These are phyloP conservation scores for Hirundo rustica DNA, from an alignment of 2,797 vertebrate genomes.

Conservation along the genomic window DNA sequence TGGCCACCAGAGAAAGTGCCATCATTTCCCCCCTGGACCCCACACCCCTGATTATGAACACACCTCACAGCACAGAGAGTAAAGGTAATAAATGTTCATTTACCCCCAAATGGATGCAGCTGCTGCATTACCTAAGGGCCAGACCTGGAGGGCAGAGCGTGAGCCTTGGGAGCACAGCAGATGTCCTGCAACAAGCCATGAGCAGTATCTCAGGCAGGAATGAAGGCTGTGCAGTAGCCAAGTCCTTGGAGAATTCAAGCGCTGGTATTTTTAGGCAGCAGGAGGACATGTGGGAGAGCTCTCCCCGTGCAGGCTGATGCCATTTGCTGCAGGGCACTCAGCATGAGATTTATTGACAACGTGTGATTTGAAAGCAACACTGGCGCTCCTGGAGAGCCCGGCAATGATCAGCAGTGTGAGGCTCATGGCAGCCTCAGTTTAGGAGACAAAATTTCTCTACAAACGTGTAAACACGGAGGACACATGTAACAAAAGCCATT, in stretches of 20 bases:
- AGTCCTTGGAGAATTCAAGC: slow-evolving; percentile 16
- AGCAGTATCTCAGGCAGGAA: neutral
- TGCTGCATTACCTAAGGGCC: neutral
- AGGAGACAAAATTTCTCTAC: neutral
- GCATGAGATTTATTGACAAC: neutral
- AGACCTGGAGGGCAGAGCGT: neutral
- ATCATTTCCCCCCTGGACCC: neutral
- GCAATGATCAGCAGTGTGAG: neutral
- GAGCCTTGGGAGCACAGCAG: neutral
- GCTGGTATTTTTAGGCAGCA: slow-evolving; percentile 33
- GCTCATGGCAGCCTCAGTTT: neutral
- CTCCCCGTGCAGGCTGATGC: slow-evolving; percentile 30
- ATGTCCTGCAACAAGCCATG: neutral
- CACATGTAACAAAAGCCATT: neutral
- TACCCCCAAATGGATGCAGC: rapidly evolving
- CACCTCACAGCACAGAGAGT: rapidly evolving
- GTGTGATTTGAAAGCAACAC: slow-evolving; percentile 14
- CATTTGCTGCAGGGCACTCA: slow-evolving; percentile 49
- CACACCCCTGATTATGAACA: neutral
- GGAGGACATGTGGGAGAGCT: slow-evolving; percentile 44
- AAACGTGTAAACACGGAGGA: neutral
- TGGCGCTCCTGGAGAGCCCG: neutral
- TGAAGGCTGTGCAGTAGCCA: slow-evolving; percentile 19
- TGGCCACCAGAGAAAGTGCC: neutral
- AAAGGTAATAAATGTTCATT: neutral